These are phyloP conservation scores for Cepphus grylle DNA, from an alignment of 2,113 vertebrate species.

Conservation along the genomic window DNA sequence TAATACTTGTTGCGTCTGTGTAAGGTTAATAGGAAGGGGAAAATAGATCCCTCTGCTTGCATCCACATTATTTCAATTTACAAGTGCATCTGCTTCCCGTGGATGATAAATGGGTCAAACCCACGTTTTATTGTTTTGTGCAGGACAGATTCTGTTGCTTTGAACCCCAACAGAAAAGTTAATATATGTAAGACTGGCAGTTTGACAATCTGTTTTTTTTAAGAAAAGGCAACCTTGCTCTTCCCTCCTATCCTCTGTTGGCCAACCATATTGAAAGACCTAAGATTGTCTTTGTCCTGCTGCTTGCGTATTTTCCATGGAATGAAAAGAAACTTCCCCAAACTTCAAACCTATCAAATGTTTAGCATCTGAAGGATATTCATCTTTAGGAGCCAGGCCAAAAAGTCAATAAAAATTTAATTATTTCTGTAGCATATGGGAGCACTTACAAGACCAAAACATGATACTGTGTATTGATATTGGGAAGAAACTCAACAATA, in stretches of 20 bases:
- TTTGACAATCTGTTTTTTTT: background rate
- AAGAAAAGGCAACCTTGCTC: background rate
- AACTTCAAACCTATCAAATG: slow-evolving; percentile 75
- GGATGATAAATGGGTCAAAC: background rate
- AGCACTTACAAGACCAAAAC: slow-evolving; percentile 66
- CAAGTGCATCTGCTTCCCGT: background rate
- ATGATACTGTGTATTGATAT: slow-evolving; percentile 61
- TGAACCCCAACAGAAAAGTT: background rate
- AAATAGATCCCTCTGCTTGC: background rate
- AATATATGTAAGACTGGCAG: background rate
- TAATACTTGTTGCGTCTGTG: background rate
- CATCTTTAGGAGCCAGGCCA: slow-evolving; percentile 73
- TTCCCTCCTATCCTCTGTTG: background rate
- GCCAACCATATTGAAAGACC: slow-evolving; percentile 11
- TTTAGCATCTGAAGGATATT: slow-evolving; percentile 77
- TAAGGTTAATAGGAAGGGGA: background rate
- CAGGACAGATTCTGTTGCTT: slow-evolving; percentile 1
- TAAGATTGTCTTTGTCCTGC: slow-evolving; percentile 31
- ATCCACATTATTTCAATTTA: background rate
- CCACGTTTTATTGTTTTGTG: background rate
- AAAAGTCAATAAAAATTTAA: slow-evolving; percentile 76
- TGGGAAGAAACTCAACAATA: slow-evolving; percentile 60
- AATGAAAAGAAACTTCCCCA: slow-evolving; percentile 51
- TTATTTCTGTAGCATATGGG: slow-evolving; percentile 78
- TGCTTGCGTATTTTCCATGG: slow-evolving; percentile 35